These are phyloP conservation scores for Spisula subtruncata DNA, from an alignment of 2,888 invertebrate species.

Conservation along the genomic window DNA sequence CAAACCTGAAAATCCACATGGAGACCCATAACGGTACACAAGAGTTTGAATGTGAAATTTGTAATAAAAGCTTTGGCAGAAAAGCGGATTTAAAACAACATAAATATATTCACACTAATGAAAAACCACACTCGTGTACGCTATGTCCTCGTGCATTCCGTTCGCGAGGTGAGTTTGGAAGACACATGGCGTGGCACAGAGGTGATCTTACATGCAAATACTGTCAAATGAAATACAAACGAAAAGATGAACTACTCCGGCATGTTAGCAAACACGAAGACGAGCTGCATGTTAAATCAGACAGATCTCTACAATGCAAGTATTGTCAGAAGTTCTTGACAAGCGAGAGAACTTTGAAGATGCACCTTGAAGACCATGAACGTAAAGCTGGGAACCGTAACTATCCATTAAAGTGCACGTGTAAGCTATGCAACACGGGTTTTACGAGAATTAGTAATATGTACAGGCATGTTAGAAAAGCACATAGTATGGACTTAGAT, in stretches of 20 bases:
- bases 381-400: background rate
- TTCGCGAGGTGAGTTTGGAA: conserved; percentile 30
- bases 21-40: conserved; percentile 46
- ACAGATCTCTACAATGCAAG: conserved; percentile 18
- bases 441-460: conserved; percentile 24
- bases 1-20: conserved; percentile 40
- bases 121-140: conserved; percentile 45
- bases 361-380: conserved; percentile 3
- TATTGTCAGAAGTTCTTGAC: conserved; percentile 9
- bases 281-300: background rate
- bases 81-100: conserved; percentile 41
- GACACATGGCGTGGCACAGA: conserved; percentile 42
- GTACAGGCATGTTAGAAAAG: conserved; percentile 1
- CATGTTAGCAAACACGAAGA: conserved; percentile 41
- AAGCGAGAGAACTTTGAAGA: background rate
- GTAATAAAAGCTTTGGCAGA: conserved; percentile 50
- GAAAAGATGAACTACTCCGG: conserved; percentile 35
- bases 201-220: conserved; percentile 45
- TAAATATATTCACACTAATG: conserved; percentile 40
- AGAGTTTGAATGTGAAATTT: conserved; percentile 37
- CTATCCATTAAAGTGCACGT: background rate
- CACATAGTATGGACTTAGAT: background rate
- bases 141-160: conserved; percentile 39
- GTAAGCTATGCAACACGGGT: conserved; percentile 24
- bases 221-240: conserved; percentile 33